phyloP scores from a whole-genome alignment of 2,888 invertebrate species.

The Phalera bucephala region DNA sequence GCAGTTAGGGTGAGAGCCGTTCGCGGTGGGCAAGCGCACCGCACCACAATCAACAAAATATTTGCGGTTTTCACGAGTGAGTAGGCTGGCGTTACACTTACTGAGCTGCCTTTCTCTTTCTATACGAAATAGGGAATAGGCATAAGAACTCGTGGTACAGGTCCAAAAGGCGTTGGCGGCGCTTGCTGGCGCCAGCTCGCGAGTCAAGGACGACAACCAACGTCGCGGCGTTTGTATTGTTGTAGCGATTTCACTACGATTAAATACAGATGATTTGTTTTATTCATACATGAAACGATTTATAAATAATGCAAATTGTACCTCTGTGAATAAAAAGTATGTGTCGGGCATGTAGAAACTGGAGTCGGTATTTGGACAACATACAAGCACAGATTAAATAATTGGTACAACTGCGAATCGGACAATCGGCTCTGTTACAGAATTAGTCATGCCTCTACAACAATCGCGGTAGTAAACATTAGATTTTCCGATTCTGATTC shows the following conservation, averaged over 20 bases:
- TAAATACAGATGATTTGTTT: constrained; percentile 14
- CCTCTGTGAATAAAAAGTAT: neutral
- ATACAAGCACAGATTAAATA: too few species aligned
- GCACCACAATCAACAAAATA: constrained; percentile 26
- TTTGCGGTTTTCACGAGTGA: constrained; percentile 31
- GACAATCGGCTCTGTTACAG: constrained; percentile 17
- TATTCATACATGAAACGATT: constrained; percentile 3
- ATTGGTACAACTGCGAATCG: constrained; percentile 13
- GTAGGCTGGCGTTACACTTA: constrained; percentile 31
- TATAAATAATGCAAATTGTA: neutral
- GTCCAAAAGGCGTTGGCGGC: constrained; percentile 24
- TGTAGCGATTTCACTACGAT: constrained; percentile 32
- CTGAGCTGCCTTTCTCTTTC: constrained; percentile 37
- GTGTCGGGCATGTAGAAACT: too few species aligned
- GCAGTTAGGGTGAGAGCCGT: constrained; percentile 27
- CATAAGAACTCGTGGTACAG: constrained; percentile 33
- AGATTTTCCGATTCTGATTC: constrained; percentile 28
- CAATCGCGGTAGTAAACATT: constrained; percentile 26
- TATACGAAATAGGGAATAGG: constrained; percentile 46
- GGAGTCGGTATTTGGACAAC: neutral
- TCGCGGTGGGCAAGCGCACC: constrained; percentile 15
- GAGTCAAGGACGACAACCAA: constrained; percentile 61
- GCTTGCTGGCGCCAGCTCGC: constrained; percentile 57
- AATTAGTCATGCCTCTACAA: constrained; percentile 27
- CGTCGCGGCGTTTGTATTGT: constrained; percentile 39